Evolutionary conservation across 2,797 vertebrate species (phyloP).

Genomic region (Eulemur mongoz): DNA sequence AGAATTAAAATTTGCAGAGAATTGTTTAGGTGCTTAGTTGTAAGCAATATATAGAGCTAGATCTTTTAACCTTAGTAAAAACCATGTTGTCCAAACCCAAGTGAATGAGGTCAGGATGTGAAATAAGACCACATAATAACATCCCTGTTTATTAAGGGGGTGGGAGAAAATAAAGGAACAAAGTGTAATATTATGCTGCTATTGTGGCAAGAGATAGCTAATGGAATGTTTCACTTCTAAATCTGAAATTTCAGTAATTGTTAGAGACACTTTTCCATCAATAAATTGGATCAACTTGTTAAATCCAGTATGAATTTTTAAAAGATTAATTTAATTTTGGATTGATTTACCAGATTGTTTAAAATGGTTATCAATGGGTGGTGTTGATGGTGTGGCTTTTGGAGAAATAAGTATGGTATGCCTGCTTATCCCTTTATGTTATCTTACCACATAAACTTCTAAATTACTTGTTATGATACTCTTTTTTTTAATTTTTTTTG

Average conservation of each 20-base stretch:
- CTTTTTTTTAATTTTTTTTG: neutral
- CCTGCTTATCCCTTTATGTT: neutral
- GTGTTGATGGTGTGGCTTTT: neutral
- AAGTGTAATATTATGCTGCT: constrained; percentile 42
- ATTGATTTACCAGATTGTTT: constrained; percentile 31
- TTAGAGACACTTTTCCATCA: constrained; percentile 37
- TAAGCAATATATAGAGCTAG: neutral
- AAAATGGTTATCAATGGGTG: constrained; percentile 5
- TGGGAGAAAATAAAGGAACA: constrained; percentile 26
- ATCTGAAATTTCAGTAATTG: constrained; percentile 52
- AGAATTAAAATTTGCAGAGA: constrained; percentile 32
- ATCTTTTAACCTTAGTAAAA: constrained; percentile 42
- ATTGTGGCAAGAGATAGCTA: constrained; percentile 25
- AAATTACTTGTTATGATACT: neutral
- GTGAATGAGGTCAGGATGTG: constrained; percentile 28
- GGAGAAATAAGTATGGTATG: neutral
- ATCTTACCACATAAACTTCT: constrained; percentile 34
- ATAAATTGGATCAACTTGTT: constrained; percentile 49
- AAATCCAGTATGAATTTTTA: constrained; percentile 32
- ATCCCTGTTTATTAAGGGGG: constrained; percentile 51
- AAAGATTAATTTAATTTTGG: constrained; percentile 55
- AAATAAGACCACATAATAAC: constrained; percentile 54
- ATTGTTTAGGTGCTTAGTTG: constrained; percentile 25
- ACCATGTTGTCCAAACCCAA: constrained; percentile 22
- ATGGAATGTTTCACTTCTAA: constrained; percentile 53